phyloP scores from a whole-genome alignment of 2,113 vertebrate species.

The Lepisosteus oculatus region DNA sequence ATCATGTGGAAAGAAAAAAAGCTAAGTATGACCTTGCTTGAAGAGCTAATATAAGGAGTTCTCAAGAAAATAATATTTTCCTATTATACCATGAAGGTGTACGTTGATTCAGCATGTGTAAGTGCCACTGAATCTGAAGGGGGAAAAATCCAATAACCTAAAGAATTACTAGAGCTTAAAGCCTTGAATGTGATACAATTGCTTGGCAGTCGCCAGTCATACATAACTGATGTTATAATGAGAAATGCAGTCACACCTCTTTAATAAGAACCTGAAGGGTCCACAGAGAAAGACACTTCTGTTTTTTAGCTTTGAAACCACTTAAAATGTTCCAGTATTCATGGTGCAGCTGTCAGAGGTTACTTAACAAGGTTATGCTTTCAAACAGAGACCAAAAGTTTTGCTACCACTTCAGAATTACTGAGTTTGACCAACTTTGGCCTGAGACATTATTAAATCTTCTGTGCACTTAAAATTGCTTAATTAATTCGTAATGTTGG shows the following conservation, averaged over 20 bases:
- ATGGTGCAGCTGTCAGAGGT: neutral
- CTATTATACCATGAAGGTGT: no score
- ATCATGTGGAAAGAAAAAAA: no score
- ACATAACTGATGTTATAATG: neutral
- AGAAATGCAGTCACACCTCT: neutral
- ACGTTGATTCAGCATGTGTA: neutral
- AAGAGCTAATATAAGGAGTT: no score
- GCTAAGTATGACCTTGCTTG: no score
- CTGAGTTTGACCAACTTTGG: neutral
- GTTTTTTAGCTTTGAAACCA: neutral
- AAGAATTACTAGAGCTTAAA: neutral
- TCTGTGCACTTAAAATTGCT: neutral
- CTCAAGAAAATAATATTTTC: no score
- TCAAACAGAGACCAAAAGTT: neutral
- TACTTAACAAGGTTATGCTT: neutral
- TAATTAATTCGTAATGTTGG: conserved; percentile 1
- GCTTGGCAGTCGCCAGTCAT: neutral
- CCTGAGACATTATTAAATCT: neutral
- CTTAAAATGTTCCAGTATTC: neutral
- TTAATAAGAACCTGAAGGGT: neutral
- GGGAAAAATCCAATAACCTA: neutral
- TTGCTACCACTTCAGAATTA: neutral
- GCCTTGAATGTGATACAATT: neutral
- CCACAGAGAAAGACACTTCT: neutral
- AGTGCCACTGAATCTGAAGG: neutral